phyloP scores from a whole-genome alignment of 2,797 vertebrate species.

The Labeo calbasu region DNA sequence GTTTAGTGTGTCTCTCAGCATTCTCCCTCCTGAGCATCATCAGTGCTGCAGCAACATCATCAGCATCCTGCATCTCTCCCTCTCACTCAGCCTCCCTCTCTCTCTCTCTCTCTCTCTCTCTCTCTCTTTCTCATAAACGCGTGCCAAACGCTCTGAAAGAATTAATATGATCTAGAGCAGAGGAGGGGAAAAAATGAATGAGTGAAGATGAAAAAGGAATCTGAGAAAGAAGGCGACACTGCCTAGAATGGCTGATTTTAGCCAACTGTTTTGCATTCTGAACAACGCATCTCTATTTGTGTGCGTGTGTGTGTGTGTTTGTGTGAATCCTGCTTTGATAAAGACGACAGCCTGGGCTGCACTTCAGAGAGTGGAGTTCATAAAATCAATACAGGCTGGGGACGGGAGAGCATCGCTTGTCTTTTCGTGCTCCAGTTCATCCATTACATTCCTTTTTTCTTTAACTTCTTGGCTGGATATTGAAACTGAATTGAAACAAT shows the following conservation, averaged over 20 bases:
- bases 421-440: constrained; percentile 10
- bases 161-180: constrained; percentile 15
- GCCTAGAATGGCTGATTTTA: neutral
- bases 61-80: constrained; percentile 35
- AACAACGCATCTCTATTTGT: neutral
- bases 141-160: neutral
- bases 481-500: neutral
- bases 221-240: neutral
- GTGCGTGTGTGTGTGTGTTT: constrained; percentile 18
- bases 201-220: constrained; percentile 2
- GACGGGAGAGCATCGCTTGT: neutral
- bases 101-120: constrained; percentile 38
- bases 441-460: neutral
- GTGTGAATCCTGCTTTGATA: constrained; percentile 36
- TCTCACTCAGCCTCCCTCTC: constrained; percentile 19
- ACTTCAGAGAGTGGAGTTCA: constrained; percentile 29
- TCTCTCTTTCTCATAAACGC: constrained; percentile 18
- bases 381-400: constrained; percentile 8
- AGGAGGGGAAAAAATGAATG: neutral
- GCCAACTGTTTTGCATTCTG: constrained; percentile 26
- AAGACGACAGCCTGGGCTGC: constrained; percentile 16
- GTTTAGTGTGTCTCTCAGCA: constrained; percentile 31
- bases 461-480: neutral
- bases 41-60: constrained; percentile 48
- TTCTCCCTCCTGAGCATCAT: constrained; percentile 47